Evolutionary conservation across 2,113 vertebrate species (phyloP).

Genomic region (Erythrolamprus reginae): DNA sequence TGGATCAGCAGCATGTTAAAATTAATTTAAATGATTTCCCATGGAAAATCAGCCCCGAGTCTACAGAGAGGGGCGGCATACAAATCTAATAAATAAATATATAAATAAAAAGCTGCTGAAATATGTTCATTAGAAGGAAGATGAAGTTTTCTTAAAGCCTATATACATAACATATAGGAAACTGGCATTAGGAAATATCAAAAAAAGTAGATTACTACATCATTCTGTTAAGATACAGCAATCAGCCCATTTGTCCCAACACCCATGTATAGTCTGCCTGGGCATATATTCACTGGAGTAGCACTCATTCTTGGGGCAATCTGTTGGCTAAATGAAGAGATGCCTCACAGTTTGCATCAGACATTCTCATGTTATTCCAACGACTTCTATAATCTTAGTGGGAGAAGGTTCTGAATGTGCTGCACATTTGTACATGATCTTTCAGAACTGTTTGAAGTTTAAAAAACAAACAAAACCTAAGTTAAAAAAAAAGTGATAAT

Average conservation of each 20-base stretch:
- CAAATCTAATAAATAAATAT: too few species aligned
- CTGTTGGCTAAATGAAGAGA: background rate
- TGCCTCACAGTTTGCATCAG: background rate
- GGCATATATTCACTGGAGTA: background rate
- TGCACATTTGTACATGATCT: background rate
- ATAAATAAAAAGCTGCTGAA: background rate
- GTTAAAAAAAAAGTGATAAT: background rate
- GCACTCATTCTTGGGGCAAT: background rate
- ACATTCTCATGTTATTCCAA: background rate
- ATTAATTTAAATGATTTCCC: background rate
- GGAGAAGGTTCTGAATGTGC: background rate
- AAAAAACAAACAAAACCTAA: background rate
- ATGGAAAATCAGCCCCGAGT: too few species aligned
- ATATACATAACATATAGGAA: background rate
- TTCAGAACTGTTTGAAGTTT: background rate
- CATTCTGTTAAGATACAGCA: background rate
- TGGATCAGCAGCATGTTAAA: background rate
- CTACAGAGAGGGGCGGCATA: too few species aligned
- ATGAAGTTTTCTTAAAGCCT: background rate
- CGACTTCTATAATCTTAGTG: background rate
- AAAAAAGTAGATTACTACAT: background rate
- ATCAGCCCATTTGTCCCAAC: background rate
- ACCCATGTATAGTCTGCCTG: too few species aligned
- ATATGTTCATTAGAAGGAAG: background rate
- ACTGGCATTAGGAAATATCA: background rate